phyloP scores from a whole-genome alignment of 2,113 vertebrate species.

The Ammodytes marinus region DNA sequence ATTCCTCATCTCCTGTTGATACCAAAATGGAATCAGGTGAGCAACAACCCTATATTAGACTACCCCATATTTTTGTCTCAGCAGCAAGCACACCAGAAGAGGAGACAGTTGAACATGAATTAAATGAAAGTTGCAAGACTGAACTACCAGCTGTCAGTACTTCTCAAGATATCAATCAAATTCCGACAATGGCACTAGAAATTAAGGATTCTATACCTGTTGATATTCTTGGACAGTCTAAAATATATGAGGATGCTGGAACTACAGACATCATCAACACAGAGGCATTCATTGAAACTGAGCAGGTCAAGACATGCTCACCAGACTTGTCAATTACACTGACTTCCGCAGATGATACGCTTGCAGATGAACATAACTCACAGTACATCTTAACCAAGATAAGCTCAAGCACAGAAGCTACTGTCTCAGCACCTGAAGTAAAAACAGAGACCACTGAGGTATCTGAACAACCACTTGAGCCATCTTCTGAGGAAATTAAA shows the following conservation, averaged over 20 bases:
- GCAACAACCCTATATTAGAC: conserved; percentile 48
- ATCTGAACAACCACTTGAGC: neutral
- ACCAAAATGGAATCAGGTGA: conserved; percentile 45
- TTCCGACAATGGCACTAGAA: neutral
- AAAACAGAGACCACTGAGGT: conserved; percentile 10
- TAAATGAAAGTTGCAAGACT: conserved; percentile 18
- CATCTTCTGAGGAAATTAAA: conserved; percentile 7
- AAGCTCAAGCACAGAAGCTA: conserved; percentile 17
- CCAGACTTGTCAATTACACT: conserved; percentile 18
- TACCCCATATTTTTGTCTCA: conserved; percentile 82
- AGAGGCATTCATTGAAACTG: conserved; percentile 15
- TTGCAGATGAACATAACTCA: conserved; percentile 28
- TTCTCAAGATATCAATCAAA: conserved; percentile 20
- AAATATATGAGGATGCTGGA: conserved; percentile 2
- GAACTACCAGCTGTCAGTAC: conserved; percentile 19
- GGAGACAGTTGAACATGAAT: conserved; percentile 46
- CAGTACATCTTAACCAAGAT: neutral
- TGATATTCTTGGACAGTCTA: conserved; percentile 15
- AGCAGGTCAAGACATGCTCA: conserved; percentile 23
- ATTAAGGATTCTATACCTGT: conserved; percentile 32
- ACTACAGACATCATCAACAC: conserved; percentile 16
- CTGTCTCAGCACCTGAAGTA: conserved; percentile 2
- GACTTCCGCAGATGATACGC: neutral
- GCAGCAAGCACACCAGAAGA: conserved; percentile 82
- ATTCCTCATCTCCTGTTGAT: conserved; percentile 36